Evolutionary conservation across 1,140 invertebrate species (phyloP), one percentile per base, ranked within the genome.

Genomic region (Drosophila kohkoa): DNA sequence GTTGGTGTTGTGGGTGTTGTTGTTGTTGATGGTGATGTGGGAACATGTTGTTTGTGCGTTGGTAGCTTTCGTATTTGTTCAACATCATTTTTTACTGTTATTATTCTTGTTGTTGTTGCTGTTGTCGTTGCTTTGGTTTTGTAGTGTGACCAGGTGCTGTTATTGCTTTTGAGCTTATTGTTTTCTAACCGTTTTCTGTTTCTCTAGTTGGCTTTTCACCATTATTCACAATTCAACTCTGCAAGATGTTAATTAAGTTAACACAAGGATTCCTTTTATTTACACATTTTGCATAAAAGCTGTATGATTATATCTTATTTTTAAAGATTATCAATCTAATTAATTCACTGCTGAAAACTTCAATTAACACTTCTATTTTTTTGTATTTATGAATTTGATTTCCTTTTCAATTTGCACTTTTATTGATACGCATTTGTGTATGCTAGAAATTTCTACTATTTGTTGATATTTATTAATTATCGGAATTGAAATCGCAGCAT

Each of bases 61-160:
- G 83, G 63, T 85, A 91, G 28, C 68, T 79, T 60, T 86, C 83
- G 88, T 89, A 80, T 80, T 90, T 88, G 66, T 91, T 85, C 66
- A 88, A 82, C 80, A 87, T 87, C 87, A 87, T 90, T 90, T 90
- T 90, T 57, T 60, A 46, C 30, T 49, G 20, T 64, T 59, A 41
- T 11, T 66, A 10, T 59, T 52, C 6, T 52, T 25, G 11, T 62
- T 58, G 16, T 49, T 32, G 20, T 30, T 16, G 45, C 46, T 54
- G 41, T 25, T 58, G 8, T 25, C 41, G 41, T 55, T 41, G 8
- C 28, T 58, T 55, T 35, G 30, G 3, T 35, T 68, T 67, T 57
- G 54, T 59, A 59, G 45, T 58, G 52, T 65, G 62, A 48, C 32
- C 69, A 71, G 51, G 41, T 65, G 52, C 69, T 49, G 48, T 10